These are phyloP conservation scores for Dolichoris vasculosae DNA, from an alignment of 1,140 invertebrate genomes.

Conservation along the genomic window DNA sequence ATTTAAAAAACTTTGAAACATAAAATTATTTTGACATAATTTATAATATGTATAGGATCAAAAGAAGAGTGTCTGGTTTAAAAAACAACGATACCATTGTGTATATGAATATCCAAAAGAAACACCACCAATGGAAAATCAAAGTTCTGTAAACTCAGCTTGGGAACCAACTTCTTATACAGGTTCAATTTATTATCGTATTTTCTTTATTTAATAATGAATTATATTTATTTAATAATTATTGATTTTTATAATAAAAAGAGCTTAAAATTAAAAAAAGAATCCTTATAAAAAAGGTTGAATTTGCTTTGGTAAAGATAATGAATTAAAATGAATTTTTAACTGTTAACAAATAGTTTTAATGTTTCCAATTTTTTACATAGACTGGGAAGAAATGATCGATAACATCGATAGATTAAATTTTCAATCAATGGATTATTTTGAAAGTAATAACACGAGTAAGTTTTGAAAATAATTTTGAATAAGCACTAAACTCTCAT, in stretches of 20 bases:
- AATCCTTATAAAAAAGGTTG: no score
- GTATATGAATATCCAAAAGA: conserved; percentile 89
- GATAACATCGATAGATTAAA: conserved; percentile 67
- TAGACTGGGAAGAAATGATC: conserved; percentile 73
- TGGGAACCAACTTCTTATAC: conserved; percentile 70
- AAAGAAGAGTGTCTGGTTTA: conserved; percentile 83
- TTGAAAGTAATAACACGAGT: conserved; percentile 66
- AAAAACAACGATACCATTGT: conserved; percentile 87
- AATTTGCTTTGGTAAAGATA: no score
- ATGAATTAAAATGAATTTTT: no score
- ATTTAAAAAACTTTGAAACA: not conserved
- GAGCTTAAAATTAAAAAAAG: not conserved
- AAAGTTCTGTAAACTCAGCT: conserved; percentile 61
- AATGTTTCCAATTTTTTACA: conserved; percentile 49
- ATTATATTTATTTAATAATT: conserved; percentile 7
- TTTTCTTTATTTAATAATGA: not conserved
- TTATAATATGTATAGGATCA: conserved; percentile 68
- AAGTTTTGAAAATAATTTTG: conserved; percentile 52
- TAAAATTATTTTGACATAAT: not conserved
- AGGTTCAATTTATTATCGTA: conserved; percentile 55
- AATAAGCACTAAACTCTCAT: conserved; percentile 36
- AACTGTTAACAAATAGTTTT: not conserved
- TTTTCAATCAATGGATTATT: conserved; percentile 69
- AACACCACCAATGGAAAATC: conserved; percentile 63
- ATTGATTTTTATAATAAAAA: not conserved